These are phyloP conservation scores for Drosophila kanekoi DNA, from an alignment of 2,888 invertebrate genomes.

Conservation along the genomic window DNA sequence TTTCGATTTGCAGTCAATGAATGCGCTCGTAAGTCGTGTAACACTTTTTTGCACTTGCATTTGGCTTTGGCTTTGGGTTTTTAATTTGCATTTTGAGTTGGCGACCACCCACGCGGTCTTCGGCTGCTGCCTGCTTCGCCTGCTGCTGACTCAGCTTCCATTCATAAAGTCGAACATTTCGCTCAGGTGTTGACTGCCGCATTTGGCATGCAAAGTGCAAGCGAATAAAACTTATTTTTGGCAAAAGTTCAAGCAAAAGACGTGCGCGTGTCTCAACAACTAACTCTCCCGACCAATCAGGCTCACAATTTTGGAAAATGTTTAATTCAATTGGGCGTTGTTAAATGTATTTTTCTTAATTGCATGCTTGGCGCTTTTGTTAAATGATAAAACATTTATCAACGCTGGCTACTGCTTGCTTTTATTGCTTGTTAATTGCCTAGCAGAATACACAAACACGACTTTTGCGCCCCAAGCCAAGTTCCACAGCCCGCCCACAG, in stretches of 20 bases:
- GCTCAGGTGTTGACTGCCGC: conserved; percentile 50
- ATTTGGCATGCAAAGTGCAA: conserved; percentile 74
- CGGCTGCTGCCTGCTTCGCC: conserved; percentile 8
- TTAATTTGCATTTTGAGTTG: conserved; percentile 77
- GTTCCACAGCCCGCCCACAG: neutral
- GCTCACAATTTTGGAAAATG: conserved; percentile 24
- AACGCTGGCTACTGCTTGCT: conserved; percentile 44
- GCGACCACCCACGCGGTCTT: conserved; percentile 66
- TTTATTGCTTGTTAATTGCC: conserved; percentile 80
- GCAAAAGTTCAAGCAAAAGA: conserved; percentile 73
- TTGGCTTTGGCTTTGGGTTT: conserved; percentile 50
- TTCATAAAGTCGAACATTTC: conserved; percentile 66
- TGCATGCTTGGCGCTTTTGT: conserved; percentile 66
- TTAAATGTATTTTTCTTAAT: conserved; percentile 70
- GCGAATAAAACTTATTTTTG: conserved; percentile 55
- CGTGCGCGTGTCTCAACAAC: conserved; percentile 39
- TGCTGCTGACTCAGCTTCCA: conserved; percentile 65
- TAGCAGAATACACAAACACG: conserved; percentile 58
- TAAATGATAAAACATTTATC: conserved; percentile 69
- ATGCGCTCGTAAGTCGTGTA: conserved; percentile 77
- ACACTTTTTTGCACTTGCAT: conserved; percentile 68
- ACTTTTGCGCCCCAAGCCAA: neutral
- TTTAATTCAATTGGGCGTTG: conserved; percentile 69
- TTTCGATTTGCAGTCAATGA: conserved; percentile 80
- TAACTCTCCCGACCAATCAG: conserved; percentile 44